These are phyloP conservation scores for Ailurus styani DNA, from an alignment of 2,113 vertebrate genomes.

Conservation along the genomic window DNA sequence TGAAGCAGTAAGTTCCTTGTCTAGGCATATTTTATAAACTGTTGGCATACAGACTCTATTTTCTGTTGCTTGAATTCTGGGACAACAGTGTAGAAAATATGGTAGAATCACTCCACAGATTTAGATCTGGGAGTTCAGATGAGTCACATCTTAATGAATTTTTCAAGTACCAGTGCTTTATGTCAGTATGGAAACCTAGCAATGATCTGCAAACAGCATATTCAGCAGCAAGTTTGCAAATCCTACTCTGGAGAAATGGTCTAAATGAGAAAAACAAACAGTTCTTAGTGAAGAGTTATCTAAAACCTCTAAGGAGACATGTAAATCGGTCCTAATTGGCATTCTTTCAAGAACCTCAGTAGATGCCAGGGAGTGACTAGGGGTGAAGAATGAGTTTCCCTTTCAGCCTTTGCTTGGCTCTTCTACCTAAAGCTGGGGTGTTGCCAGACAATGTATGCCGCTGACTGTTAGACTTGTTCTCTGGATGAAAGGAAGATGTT, in stretches of 20 bases:
- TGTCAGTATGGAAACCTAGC: constrained; percentile 2
- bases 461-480: background rate
- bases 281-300: constrained; percentile 49
- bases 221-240: constrained; percentile 30
- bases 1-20: background rate
- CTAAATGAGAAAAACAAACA: constrained; percentile 63
- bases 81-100: background rate
- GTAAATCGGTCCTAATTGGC: constrained; percentile 46
- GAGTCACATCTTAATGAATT: constrained; percentile 9
- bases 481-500: constrained; percentile 49
- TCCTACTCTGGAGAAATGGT: constrained; percentile 26
- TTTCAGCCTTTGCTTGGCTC: constrained; percentile 18
- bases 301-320: constrained; percentile 54
- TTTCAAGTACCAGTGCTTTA: constrained; percentile 19
- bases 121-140: constrained; percentile 25
- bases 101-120: background rate
- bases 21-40: background rate
- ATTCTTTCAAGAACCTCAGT: constrained; percentile 43
- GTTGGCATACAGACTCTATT: background rate
- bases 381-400: constrained; percentile 21
- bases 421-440: background rate
- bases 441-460: background rate
- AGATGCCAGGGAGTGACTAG: constrained; percentile 27
- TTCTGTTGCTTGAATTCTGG: constrained; percentile 21
- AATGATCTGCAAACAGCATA: constrained; percentile 24